Percentiles rank a stretch among this genome's conserved stretches.
Conservation (phyloP, 2,888 invertebrate genomes). For the Lathronympha strigana region DNA sequence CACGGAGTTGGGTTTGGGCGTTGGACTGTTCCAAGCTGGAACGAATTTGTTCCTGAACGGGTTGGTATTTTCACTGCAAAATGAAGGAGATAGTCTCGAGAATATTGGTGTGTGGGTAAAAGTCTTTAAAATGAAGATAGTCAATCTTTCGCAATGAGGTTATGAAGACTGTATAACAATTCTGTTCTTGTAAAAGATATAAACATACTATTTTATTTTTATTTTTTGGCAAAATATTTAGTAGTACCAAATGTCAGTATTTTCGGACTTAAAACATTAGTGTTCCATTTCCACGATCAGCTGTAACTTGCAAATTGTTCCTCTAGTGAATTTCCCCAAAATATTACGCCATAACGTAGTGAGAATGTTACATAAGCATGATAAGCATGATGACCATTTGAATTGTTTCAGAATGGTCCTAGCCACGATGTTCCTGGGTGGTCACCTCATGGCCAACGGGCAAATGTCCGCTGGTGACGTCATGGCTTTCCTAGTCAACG, state of each 20-base stretch:
- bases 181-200: too few species aligned
- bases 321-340: not conserved
- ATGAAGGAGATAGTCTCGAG: too few species aligned
- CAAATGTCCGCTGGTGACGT: constrained; percentile 94
- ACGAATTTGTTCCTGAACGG: constrained; percentile 94
- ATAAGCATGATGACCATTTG: not conserved
- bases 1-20: constrained; percentile 93
- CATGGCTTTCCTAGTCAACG: constrained; percentile 98
- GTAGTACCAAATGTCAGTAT: too few species aligned
- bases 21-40: constrained; percentile 95
- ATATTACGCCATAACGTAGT: not conserved
- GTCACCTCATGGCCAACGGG: constrained; percentile 92
- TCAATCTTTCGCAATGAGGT: too few species aligned
- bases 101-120: too few species aligned
- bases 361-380: not conserved
- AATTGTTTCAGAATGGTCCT: constrained; percentile 89
- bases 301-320: too few species aligned
- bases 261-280: too few species aligned
- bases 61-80: constrained; percentile 56
- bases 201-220: too few species aligned
- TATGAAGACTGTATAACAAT: too few species aligned
- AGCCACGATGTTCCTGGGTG: constrained; percentile 95
- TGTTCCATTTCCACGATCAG: too few species aligned
- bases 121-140: too few species aligned
- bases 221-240: too few species aligned